Conservation (phyloP, 2,113 vertebrate species). For the Eupsittula cactorum region DNA sequence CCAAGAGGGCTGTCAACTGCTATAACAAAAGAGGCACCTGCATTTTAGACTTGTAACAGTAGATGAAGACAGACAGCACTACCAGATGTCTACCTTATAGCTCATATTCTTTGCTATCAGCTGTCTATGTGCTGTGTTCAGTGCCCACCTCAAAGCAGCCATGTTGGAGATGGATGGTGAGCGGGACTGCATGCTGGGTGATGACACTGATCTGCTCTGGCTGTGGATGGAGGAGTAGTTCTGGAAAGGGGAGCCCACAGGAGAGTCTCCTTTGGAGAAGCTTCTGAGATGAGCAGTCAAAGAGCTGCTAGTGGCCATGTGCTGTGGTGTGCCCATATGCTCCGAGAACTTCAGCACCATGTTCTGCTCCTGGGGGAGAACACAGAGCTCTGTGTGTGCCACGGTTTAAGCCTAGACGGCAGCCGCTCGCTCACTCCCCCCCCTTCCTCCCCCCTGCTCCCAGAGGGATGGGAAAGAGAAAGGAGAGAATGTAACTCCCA, state of each 20-base stretch:
- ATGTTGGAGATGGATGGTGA: constrained; percentile 93
- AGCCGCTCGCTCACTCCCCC: too few species aligned
- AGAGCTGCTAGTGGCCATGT: constrained; percentile 79
- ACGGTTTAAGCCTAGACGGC: too few species aligned
- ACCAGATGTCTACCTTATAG: accelerated
- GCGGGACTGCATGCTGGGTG: constrained; percentile 87
- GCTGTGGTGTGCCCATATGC: constrained; percentile 78
- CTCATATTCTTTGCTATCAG: background rate
- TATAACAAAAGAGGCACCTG: background rate
- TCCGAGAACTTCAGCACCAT: constrained; percentile 85
- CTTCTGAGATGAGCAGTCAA: constrained; percentile 87
- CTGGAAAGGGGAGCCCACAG: constrained; percentile 87
- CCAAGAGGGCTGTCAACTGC: background rate
- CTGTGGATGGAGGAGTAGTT: constrained; percentile 87
- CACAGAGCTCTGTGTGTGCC: background rate
- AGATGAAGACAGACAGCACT: background rate
- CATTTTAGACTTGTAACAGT: background rate
- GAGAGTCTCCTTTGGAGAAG: constrained; percentile 87
- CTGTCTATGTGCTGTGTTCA: background rate
- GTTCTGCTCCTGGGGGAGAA: constrained; percentile 82
- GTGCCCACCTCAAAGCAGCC: constrained; percentile 88
- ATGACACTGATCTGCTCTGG: constrained; percentile 84
- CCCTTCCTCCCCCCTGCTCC: too few species aligned
- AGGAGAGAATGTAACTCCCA: too few species aligned
- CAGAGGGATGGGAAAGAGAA: too few species aligned